Evolutionary conservation across 2,888 invertebrate genomes (phyloP).

Genomic region (Tenthredo livida): DNA sequence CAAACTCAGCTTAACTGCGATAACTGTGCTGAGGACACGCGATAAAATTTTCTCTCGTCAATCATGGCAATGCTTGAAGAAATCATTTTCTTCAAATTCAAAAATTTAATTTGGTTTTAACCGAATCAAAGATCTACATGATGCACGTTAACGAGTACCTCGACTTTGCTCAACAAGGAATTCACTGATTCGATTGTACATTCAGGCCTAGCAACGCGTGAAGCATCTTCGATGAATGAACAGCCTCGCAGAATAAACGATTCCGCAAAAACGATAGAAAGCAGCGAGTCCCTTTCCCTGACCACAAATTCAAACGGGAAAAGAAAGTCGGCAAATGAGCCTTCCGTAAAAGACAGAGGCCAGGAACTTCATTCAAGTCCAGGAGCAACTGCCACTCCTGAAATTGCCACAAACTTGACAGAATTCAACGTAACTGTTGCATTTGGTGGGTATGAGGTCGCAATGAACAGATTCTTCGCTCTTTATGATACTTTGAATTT

Average conservation of each 20-base stretch:
- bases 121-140: background rate
- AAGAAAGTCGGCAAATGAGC: background rate
- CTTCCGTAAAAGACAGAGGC: background rate
- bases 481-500: background rate
- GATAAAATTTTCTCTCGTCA: background rate
- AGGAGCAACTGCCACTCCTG: background rate
- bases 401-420: background rate
- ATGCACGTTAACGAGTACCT: background rate
- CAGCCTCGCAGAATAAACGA: slow-evolving; percentile 4
- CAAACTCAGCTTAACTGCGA: background rate
- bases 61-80: background rate
- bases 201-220: slow-evolving; percentile 20
- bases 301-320: background rate
- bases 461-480: background rate
- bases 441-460: background rate
- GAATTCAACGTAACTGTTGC: background rate
- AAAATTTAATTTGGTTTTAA: background rate
- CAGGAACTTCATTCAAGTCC: background rate
- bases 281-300: background rate
- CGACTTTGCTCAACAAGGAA: background rate
- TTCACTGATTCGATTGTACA: background rate
- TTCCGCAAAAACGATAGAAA: slow-evolving; percentile 1
- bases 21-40: background rate
- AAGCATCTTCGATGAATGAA: slow-evolving; percentile 34
- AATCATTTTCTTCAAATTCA: background rate